phyloP scores from a whole-genome alignment of 2,113 vertebrate species.

The Petrocephalus zakoni region DNA sequence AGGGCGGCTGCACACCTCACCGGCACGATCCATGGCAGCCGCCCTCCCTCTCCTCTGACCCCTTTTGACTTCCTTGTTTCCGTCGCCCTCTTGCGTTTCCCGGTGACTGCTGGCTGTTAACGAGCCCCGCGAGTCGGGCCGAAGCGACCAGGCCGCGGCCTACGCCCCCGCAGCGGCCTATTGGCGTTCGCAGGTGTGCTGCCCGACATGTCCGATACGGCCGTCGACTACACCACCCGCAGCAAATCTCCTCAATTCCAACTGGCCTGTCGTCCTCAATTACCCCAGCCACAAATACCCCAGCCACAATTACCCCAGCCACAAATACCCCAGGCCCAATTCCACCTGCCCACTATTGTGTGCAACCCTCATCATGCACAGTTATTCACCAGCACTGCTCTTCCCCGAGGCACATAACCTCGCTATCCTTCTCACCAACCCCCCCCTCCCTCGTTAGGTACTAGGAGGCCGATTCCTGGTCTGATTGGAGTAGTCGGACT shows the following conservation, averaged over 20 bases:
- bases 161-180: not conserved
- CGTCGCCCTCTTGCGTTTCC: too few species aligned
- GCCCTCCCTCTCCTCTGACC: not conserved
- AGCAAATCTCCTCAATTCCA: not conserved
- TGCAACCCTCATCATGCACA: not conserved
- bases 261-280: not conserved
- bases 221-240: not conserved
- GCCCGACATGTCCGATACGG: not conserved
- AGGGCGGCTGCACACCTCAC: too few species aligned
- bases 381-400: not conserved
- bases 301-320: not conserved
- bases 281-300: not conserved
- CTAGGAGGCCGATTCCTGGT: not conserved
- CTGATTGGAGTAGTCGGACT: not conserved
- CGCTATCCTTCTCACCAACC: not conserved
- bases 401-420: not conserved
- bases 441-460: not conserved
- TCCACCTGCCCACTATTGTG: not conserved
- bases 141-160: not conserved
- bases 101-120: not conserved
- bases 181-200: not conserved
- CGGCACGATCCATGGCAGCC: too few species aligned
- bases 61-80: not conserved
- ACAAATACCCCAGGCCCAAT: not conserved
- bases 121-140: not conserved